Base-by-base conservation (phyloP, 2,888 invertebrate species). In the Ophonus ardosiacus region DNA sequence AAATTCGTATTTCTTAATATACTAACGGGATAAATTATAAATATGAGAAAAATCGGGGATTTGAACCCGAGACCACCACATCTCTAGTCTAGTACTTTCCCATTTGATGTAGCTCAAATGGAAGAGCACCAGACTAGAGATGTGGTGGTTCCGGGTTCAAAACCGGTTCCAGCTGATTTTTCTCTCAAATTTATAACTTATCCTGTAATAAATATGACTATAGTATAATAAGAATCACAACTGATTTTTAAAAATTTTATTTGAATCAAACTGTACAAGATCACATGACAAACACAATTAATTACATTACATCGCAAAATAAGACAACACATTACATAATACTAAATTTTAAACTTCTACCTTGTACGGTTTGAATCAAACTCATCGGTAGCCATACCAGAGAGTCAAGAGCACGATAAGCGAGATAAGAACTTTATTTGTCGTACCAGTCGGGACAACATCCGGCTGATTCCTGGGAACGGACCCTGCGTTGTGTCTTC, bases 201-300 rank as follows among this genome's bases (percentile, higher is more conserved):
- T 10, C 0, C 5, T 43, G 1, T 6, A 43, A 43, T 51, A 8
- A 1, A 13, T 10, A 8, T 10, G 43, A 7, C 43, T 31, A 51
- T 51, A 13, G 13, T 13, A 51, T 51, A 13, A 13, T 13, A 51
- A 51, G 6, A 51, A 43, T 7, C 10, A 0, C 6, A 51, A 13
- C 8, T 43, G 4, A 51, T 5, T 51, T 51, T 51, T 8, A 2
- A 2, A 15, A 17, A 18, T 17, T 43, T 74, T 74, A 74, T 74
- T 74, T 74, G 8, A 43, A 51, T 74, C 71, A 74, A 74, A 74
- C 71, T 18, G 71, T 74, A 74, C 71, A 74, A 74, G 40, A 51
- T 17, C 43, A 51, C 8, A 51, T 51, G 43, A 51, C 43, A 51
- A 51, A 61, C 17, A 8, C 18, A 18, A 51, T 51, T 8, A 51